phyloP scores from a whole-genome alignment of 2,888 invertebrate species.

The Oscheius sp. region DNA sequence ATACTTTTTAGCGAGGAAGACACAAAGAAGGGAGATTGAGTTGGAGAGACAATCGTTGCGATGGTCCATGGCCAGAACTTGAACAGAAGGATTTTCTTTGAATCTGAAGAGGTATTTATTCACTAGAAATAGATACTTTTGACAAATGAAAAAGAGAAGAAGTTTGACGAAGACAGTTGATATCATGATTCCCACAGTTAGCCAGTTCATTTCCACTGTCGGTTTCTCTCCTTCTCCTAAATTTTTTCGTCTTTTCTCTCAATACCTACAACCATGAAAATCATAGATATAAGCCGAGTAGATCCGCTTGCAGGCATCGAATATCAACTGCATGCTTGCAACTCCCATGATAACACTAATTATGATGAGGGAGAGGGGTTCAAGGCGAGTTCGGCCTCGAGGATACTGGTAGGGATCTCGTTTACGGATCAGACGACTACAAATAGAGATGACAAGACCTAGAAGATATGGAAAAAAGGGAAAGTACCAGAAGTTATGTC shows the following conservation, averaged over 20 bases:
- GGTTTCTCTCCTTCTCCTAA: conserved; percentile 27
- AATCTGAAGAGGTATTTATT: conserved; percentile 35
- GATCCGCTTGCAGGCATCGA: conserved; percentile 55
- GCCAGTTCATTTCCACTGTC: conserved; percentile 58
- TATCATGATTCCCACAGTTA: conserved; percentile 66
- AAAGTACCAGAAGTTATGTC: conserved; percentile 71
- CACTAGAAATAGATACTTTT: conserved; percentile 41
- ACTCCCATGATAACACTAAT: conserved; percentile 73
- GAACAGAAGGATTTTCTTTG: conserved; percentile 68
- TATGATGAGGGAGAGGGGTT: conserved; percentile 72
- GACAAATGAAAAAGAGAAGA: conserved; percentile 60
- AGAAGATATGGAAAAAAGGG: neutral
- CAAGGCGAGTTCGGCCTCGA: conserved; percentile 73
- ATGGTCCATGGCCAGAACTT: conserved; percentile 73
- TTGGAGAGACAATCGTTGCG: conserved; percentile 74
- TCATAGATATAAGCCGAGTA: conserved; percentile 26
- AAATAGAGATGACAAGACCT: conserved; percentile 38
- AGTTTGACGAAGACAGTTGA: conserved; percentile 63
- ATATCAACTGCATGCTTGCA: conserved; percentile 72
- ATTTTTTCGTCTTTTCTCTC: neutral
- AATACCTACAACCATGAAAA: neutral
- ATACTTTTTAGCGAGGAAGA: conserved; percentile 54
- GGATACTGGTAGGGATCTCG: conserved; percentile 73
- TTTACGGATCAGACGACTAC: conserved; percentile 69
- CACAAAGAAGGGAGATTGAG: conserved; percentile 72